Evolutionary conservation across 2,797 vertebrate genomes (phyloP), one percentile per base, ranked within the genome.

Genomic region (Thamnophis elegans): DNA sequence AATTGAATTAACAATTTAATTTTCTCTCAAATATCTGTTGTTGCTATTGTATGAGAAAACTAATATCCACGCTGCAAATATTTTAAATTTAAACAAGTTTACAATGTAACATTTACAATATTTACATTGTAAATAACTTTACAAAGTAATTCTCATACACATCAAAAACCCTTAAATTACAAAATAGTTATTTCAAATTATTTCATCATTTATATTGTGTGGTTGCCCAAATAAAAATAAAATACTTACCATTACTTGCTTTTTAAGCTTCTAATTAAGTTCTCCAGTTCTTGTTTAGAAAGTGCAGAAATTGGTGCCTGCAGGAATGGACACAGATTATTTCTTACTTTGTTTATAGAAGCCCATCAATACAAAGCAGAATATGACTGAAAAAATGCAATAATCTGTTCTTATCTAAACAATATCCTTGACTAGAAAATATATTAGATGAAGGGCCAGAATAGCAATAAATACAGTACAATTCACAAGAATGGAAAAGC

Each of bases 301-400:
- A 98, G 96, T 73, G 98, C 98, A 93, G 97, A 98, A 90, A 99
- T 94, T 91, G 98, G 95, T 93, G 98, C 97, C 98, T 99, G 96
- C 88, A 92, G 1, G 90, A 88, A 68, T 91, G 36, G 3, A 73
- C 32, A 53, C 90, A 92, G 5, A 94, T 47, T 89, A 22, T 58
- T 10, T 93, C 92, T 91, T 47, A 20, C 47, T 51, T 47, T 88
- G 55, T 42, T 94, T 25, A 25, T 7, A 20, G 0, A 28, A 87
- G 7, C 28, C 26, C 14, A 53, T 26, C 68, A 20, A 87, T 14
- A 22, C 58, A 47, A 90, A 58, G 14, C 25, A 90, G 47, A 90
- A 73, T 73, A 87, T 78, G 14, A 5, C 7, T 26, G 1, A 65
- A 55, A 68, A 92, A 20, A 13, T 26, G 16, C 47, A 90, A 28